Conservation (phyloP, 1,140 invertebrate genomes). For the Pogonus chalceus region DNA sequence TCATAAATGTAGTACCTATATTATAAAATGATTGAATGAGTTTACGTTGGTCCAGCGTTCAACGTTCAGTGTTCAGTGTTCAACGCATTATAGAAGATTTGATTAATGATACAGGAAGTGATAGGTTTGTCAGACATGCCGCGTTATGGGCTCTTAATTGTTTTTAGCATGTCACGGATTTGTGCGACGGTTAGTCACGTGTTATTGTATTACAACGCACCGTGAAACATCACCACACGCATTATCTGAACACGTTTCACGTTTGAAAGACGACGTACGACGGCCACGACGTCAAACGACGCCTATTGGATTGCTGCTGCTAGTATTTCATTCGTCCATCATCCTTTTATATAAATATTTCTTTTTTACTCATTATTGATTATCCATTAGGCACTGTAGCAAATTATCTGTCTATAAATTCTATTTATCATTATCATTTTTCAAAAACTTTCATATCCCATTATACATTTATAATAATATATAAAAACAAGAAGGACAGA, state of each 20-base stretch:
- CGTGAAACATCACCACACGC: neutral
- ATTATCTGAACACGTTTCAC: too few relatives aligned
- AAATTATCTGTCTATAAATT: too few relatives aligned
- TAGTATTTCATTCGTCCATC: too few relatives aligned
- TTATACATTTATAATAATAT: neutral
- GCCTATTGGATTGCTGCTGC: too few relatives aligned
- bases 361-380: too few relatives aligned
- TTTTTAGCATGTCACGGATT: conserved; percentile 16
- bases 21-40: neutral
- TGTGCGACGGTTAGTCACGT: conserved; percentile 5
- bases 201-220: neutral
- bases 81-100: conserved; percentile 15
- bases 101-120: conserved; percentile 28
- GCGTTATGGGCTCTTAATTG: conserved; percentile 24
- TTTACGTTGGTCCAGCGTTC: neutral
- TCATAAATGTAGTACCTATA: neutral
- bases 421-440: too few relatives aligned
- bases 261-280: too few relatives aligned
- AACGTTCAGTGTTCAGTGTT: conserved; percentile 7
- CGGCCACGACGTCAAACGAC: too few relatives aligned
- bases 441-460: too few relatives aligned
- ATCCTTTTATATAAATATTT: too few relatives aligned
- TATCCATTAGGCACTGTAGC: too few relatives aligned
- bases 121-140: conserved; percentile 22
- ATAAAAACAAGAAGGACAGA: neutral